Evolutionary conservation across 37 sponge, comb jelly and placozoan species (phyloP).

Genomic region (Chondrosia reniformis): DNA sequence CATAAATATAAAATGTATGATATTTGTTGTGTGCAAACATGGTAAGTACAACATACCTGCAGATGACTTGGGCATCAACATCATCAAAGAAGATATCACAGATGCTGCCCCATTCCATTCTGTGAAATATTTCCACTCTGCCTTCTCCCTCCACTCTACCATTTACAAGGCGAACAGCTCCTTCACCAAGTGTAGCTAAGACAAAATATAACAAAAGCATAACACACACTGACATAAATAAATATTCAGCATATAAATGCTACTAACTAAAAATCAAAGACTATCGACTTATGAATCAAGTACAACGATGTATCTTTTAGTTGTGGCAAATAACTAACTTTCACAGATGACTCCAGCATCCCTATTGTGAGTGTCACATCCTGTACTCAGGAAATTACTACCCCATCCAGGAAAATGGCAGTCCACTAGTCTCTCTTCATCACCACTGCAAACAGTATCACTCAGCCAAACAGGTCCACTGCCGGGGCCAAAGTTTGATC

Average conservation of each 20-base stretch:
- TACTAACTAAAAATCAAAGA: too few relatives aligned
- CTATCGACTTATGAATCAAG: too few relatives aligned
- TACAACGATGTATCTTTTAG: too few relatives aligned
- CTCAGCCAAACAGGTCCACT: conserved; percentile 26
- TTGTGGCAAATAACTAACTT: conserved; percentile 1
- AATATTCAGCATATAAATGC: neutral
- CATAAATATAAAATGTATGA: too few relatives aligned
- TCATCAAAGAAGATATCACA: conserved; percentile 31
- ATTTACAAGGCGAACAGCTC: conserved; percentile 40
- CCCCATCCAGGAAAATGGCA: conserved; percentile 22
- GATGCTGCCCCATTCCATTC: conserved; percentile 31
- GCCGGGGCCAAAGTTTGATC: neutral
- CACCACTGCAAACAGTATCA: conserved; percentile 24
- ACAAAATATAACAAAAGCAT: neutral
- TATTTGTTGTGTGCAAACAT: too few relatives aligned
- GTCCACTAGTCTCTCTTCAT: conserved; percentile 14
- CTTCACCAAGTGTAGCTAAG: neutral
- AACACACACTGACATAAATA: conserved; percentile 1
- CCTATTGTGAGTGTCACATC: neutral
- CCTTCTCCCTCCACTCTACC: conserved; percentile 25
- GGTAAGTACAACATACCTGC: too few relatives aligned
- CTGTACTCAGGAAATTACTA: neutral
- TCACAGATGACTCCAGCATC: conserved; percentile 25
- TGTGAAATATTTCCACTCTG: conserved; percentile 25
- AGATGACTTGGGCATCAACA: conserved; percentile 31